Evolutionary conservation across 1,140 invertebrate species (phyloP), one percentile per base, ranked within the genome.

Genomic region (Drosophila lowei): DNA sequence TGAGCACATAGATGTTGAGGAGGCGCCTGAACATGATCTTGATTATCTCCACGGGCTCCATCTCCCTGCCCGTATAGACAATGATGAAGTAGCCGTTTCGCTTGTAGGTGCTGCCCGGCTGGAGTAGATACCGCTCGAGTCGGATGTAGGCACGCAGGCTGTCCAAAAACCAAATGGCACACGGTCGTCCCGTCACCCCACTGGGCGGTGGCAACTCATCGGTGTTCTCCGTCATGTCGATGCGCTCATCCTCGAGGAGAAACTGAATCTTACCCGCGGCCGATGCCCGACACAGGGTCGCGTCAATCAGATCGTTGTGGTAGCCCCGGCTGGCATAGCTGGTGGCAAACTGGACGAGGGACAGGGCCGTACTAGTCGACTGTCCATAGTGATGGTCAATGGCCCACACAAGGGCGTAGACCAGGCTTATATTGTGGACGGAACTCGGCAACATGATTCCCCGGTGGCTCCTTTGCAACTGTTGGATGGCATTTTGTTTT

Each of bases 341-440:
- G 6, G 64, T 81, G 21, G 88, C 74, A 43, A 89, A 90, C 49
- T 89, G 71, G 0, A 73, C 64, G 46, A 90, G 72, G 1, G 70
- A 60, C 55, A 90, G 38, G 6, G 89, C 62, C 0, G 66, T 74
- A 23, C 53, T 68, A 0, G 67, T 72, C 18, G 55, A 66, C 4
- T 49, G 54, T 0, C 67, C 89, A 49, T 75, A 90, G 34, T 72
- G 76, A 21, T 72, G 62, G n/a, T 90, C 75, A 7, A 90, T 89
- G 38, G 77, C 71, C 89, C 89, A 90, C 1, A 90, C 74, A 5
- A 85, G n/a, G 42, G 89, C 89, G 28, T 85, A 81, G 34, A 90
- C 67, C 38, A 90, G 52, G 16, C 79, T 79, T 13, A 83, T 60
- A 42, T 89, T 88, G 21, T 67, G 64, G 4, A 44, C n/a, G 4